Evolutionary conservation across 2,797 vertebrate genomes (phyloP), one percentile per base, ranked within the genome.

Genomic region (Acrossocheilus wenchowensis): DNA sequence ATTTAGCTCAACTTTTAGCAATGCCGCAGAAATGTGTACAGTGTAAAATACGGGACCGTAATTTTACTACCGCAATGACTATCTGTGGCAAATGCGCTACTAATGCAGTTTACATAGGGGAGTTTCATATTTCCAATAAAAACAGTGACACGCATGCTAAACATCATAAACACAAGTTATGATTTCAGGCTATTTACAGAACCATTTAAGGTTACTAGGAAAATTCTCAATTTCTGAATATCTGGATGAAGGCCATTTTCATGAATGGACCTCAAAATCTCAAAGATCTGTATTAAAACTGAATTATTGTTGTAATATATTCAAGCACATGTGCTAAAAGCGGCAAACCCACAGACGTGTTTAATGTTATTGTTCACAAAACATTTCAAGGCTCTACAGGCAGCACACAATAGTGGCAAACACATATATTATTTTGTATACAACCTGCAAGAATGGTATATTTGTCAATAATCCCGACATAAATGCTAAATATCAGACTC

Each of bases 301-400:
- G 2, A 36, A 43, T 15, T 34, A 39, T 23, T 62, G 41, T 48
- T 57, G 52, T 48, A 48, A 12, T 64, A 64, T 26, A 69, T 4
- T 60, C 11, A 71, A 57, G 66, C 84, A 85, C 77, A 79, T 85
- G 77, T 80, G 84, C 84, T 85, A 79, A 80, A 79, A 71, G 77
- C 74, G 75, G 75, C 17, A 45, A 72, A 12, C 64, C 19, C 26
- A 15, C 36, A n/a, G n/a, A 45, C 50, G n/a, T 19, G 8, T 74
- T 62, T 64, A 45, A 21, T 36, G 5, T 41, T 68, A 14, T 21
- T 43, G 14, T 14, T 43, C 15, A 75, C 34, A 75, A 75, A 74
- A 30, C 9, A 66, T 41, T 14, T 39, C 30, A 41, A 39, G 2
- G 34, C 21, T 10, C 10, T 68, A 23, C 17, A 54, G 4, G 68